Evolutionary conservation across 2,113 vertebrate species (phyloP).

Genomic region (Oreochromis aureus): DNA sequence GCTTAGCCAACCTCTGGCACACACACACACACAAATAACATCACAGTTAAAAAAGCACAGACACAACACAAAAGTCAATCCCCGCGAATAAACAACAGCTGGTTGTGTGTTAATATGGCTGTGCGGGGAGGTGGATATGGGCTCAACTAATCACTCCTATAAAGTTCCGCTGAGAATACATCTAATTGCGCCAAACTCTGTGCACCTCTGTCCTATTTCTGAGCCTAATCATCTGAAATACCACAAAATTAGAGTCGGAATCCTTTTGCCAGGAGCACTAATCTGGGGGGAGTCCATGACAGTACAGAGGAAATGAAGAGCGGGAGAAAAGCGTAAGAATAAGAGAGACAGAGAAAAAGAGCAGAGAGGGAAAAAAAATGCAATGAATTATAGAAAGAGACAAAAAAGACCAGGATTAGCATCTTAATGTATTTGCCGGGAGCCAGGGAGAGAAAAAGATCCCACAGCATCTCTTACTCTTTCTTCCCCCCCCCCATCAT

Average conservation of each 20-base stretch:
- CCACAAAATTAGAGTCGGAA: constrained; percentile 65
- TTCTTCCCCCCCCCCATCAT: neutral
- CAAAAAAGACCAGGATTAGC: constrained; percentile 68
- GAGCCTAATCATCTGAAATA: constrained; percentile 67
- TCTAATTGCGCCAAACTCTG: constrained; percentile 57
- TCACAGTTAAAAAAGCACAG: constrained; percentile 50
- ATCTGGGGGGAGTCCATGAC: constrained; percentile 57
- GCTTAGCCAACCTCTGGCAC: constrained; percentile 54
- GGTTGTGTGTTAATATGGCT: constrained; percentile 51
- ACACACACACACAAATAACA: constrained; percentile 34
- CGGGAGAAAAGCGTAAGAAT: constrained; percentile 40
- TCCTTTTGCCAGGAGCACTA: constrained; percentile 56
- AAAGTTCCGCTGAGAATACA: constrained; percentile 54
- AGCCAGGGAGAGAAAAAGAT: constrained; percentile 61
- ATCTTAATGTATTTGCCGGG: constrained; percentile 67
- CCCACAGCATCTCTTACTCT: constrained; percentile 47
- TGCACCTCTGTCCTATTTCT: constrained; percentile 64
- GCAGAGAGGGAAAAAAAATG: constrained; percentile 47
- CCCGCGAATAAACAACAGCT: constrained; percentile 64
- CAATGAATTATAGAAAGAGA: constrained; percentile 68
- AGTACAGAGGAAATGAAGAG: constrained; percentile 45
- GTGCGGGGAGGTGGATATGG: constrained; percentile 32
- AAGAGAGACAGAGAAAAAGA: constrained; percentile 28
- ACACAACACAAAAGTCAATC: constrained; percentile 41
- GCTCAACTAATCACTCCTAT: constrained; percentile 55